A percentile compares a stretch with the other conserved stretches of the same genome.
Evolutionary conservation across 2,113 vertebrate genomes (phyloP).

Genomic region (Labrus mixtus): DNA sequence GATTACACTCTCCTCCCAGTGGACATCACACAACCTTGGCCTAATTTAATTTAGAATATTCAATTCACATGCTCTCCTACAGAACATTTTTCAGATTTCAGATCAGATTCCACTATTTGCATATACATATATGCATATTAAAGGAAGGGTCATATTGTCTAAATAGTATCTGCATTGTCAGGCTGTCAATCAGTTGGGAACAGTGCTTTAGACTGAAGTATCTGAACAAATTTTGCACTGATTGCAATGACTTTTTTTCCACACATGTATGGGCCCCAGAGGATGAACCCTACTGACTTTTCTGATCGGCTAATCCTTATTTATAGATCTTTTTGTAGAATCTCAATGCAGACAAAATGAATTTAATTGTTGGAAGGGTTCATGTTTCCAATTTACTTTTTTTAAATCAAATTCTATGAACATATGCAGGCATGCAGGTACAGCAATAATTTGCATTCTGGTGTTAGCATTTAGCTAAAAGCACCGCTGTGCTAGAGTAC

Average conservation of each 20-base stretch:
- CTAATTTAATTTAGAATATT: conserved; percentile 53
- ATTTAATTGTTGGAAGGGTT: no score
- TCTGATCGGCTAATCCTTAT: no score
- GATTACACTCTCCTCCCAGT: conserved; percentile 57
- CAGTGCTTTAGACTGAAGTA: no score
- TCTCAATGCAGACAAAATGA: no score
- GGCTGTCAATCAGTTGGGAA: not conserved
- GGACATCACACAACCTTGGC: conserved; percentile 66
- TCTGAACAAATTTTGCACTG: not conserved
- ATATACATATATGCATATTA: not conserved
- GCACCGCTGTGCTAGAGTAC: not conserved
- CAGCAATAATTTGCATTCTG: no score
- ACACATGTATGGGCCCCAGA: not conserved
- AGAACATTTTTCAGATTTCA: conserved; percentile 1
- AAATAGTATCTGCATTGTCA: not conserved
- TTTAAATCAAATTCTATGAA: no score
- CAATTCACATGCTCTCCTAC: conserved; percentile 2
- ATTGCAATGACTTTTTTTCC: not conserved
- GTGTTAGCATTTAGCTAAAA: not conserved
- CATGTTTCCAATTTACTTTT: no score
- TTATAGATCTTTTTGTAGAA: no score
- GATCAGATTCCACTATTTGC: not conserved
- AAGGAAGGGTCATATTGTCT: not conserved
- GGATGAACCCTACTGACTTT: not conserved
- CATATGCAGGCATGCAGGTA: no score